phyloP scores from a whole-genome alignment of 2,113 vertebrate genomes.

The Phrynosoma blainvillii region DNA sequence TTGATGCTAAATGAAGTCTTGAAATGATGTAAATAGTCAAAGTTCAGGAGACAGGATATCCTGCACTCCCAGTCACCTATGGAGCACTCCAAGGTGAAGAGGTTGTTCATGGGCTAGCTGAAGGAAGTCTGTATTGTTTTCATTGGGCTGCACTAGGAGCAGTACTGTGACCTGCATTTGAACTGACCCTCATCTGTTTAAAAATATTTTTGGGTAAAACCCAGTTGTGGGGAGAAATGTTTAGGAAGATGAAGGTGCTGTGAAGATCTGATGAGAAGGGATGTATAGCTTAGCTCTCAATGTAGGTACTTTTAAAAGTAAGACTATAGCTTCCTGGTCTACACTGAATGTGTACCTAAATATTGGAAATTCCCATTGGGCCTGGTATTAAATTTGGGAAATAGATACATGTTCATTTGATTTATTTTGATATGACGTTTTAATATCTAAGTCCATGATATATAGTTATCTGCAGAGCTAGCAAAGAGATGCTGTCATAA shows the following conservation, averaged over 20 bases:
- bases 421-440: no score
- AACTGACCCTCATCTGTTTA: neutral
- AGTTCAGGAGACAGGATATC: slow-evolving; percentile 10
- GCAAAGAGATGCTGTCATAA: neutral
- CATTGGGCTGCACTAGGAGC: neutral
- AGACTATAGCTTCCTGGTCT: neutral
- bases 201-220: neutral
- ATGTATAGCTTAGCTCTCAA: neutral
- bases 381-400: neutral
- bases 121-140: neutral
- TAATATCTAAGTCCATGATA: no score
- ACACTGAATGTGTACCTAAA: neutral
- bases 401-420: neutral
- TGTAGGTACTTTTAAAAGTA: neutral
- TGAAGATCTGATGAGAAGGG: neutral
- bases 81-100: neutral
- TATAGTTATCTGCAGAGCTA: neutral
- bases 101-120: slow-evolving; percentile 7
- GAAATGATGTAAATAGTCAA: neutral
- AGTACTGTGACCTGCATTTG: neutral
- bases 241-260: neutral
- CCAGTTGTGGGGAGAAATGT: neutral
- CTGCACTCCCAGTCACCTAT: neutral
- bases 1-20: neutral
- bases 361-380: neutral